Base-by-base conservation (phyloP, 2,797 vertebrate genomes). In the Fistularia tabacaria region DNA sequence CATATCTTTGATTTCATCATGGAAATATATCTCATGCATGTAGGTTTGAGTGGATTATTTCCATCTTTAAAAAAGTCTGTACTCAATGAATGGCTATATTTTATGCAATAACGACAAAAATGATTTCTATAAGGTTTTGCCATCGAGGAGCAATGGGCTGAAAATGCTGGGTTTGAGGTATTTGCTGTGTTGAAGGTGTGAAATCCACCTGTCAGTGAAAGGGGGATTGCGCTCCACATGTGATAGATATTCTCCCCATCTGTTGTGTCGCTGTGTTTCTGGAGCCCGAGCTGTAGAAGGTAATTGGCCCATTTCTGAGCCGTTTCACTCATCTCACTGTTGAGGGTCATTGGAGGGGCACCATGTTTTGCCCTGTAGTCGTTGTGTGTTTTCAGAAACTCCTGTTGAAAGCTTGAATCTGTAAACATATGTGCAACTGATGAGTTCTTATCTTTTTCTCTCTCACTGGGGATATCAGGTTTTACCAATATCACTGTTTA, bases 181-280 rank as follows among this genome's bases (percentile, higher is more conserved):
- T 36, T 37, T 36, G 1, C n/a, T 11, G 11, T 49, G 47, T 14
- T 38, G 3, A 8, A 6, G 38, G 13, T 25, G 14, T 42, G 3
- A 38, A 41, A 54, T 3, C n/a, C 36, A 86, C 86, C 86, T 65
- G 69, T 71, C 40, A 55, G 47, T 7, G 3, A 57, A 5, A 74
- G 7, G 7, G 3, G 3, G 0, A 0, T 3, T 0, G 74, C 73
- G 66, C 79, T 79, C 41, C 0, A 80, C 10, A 8, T 46, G 0
- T 25, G 55, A 64, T 36, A 90, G 44, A 91, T 7, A 39, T 91
- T 92, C 66, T 91, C 88, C 44, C 91, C 89, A 1, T 85, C 55
- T 0, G 61, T 0, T 1, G 64, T 75, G 0, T 14, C 0, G 1
- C 91, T 90, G 73, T 91, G 90, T 11, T 43, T 0, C 48, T 86